phyloP scores from a whole-genome alignment of 2,888 invertebrate genomes.

The Perithous albicinctus region DNA sequence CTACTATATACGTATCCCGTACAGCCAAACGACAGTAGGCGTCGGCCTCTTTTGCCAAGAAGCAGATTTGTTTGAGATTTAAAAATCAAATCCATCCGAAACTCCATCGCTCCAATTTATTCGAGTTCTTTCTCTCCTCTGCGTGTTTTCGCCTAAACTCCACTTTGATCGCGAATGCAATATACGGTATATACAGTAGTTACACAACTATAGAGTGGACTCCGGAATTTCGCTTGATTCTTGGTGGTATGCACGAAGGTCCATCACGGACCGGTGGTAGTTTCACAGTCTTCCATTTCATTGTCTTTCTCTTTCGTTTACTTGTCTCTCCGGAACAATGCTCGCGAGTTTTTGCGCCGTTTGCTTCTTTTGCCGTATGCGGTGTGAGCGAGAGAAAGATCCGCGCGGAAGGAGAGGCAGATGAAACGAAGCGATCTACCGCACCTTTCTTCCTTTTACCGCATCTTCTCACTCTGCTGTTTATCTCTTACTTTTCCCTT shows the following conservation, averaged over 20 bases:
- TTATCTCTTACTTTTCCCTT: background rate
- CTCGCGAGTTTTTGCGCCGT: constrained; percentile 83
- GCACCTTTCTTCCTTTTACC: background rate
- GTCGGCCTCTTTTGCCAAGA: constrained; percentile 83
- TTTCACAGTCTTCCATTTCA: constrained; percentile 49
- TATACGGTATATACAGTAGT: constrained; percentile 21
- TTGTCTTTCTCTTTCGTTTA: constrained; percentile 62
- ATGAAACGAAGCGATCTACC: constrained; percentile 9
- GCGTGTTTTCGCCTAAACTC: constrained; percentile 59
- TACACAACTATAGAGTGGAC: background rate
- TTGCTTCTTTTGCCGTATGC: constrained; percentile 77
- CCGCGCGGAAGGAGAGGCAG: constrained; percentile 43
- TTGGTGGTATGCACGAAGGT: constrained; percentile 78
- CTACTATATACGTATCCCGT: constrained; percentile 78
- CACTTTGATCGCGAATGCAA: background rate
- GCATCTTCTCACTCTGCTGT: constrained; percentile 10
- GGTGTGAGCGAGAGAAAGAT: constrained; percentile 24
- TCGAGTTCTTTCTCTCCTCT: constrained; percentile 69
- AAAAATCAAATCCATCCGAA: constrained; percentile 82
- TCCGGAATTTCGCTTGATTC: constrained; percentile 28
- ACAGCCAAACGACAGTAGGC: constrained; percentile 64
- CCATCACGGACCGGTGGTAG: constrained; percentile 57
- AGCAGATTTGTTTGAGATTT: constrained; percentile 85
- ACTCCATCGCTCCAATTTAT: constrained; percentile 44
- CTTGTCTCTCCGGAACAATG: constrained; percentile 78